These are phyloP conservation scores for Tethya wilhelma DNA, from an alignment of 37 sponge, comb jelly and placozoan species.

Conservation along the genomic window DNA sequence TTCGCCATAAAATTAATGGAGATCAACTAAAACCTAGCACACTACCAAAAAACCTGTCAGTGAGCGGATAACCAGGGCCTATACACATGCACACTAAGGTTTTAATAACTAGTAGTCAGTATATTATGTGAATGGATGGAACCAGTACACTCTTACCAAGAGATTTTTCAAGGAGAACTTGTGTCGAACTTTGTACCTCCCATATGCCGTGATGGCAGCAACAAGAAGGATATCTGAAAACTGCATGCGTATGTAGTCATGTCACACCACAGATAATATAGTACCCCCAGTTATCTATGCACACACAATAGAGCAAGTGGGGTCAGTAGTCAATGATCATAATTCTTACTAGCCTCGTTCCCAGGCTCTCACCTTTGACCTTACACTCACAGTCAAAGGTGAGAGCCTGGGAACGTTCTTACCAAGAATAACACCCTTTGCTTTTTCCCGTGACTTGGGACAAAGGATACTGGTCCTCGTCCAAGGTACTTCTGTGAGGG, in stretches of 20 bases:
- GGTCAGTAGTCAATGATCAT: too few species aligned
- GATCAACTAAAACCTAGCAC: too few species aligned
- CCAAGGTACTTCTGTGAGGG: conserved; percentile 51
- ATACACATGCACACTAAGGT: too few species aligned
- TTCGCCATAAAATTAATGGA: too few species aligned
- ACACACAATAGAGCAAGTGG: too few species aligned
- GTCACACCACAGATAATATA: neutral
- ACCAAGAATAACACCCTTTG: conserved; percentile 63
- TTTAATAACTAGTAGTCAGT: too few species aligned
- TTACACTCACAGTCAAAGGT: too few species aligned
- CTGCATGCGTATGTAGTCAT: conserved; percentile 6
- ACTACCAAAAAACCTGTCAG: too few species aligned
- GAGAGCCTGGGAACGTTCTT: neutral
- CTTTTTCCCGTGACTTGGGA: conserved; percentile 33
- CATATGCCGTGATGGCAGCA: conserved; percentile 36
- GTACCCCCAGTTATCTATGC: too few species aligned
- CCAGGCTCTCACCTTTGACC: too few species aligned
- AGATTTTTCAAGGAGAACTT: conserved; percentile 38
- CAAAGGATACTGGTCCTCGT: conserved; percentile 54
- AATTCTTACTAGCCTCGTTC: too few species aligned
- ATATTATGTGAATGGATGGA: neutral
- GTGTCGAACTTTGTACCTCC: conserved; percentile 56
- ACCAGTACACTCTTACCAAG: conserved; percentile 4
- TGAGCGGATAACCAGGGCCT: too few species aligned
- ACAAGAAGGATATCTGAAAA: conserved; percentile 67